Base-by-base conservation (phyloP, 2,888 invertebrate genomes). In the Metopia argyrocephala region DNA sequence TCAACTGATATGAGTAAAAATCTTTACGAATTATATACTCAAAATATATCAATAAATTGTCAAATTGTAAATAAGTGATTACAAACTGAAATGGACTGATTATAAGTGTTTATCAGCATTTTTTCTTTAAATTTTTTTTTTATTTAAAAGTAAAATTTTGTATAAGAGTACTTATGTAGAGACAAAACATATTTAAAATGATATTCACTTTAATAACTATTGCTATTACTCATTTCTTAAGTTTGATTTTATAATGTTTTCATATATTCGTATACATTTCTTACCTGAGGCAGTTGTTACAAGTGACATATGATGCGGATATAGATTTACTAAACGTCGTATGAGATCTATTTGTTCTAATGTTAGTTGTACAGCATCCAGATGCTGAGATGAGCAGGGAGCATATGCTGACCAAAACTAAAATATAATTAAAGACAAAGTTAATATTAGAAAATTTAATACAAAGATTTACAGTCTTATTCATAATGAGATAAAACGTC, bases 341-440 rank as follows among this genome's bases (percentile, higher is more conserved):
- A 96, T 96, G 85, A 96, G 93, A 91, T 96, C 96, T 87, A 96
- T 95, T 91, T 96, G 96, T 87, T 96, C 96, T 86, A 96, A 92
- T 38, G 96, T 95, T 85, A 95, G 92, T 88, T 96, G 95, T 85
- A 96, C 95, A 59, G 96, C 95, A 88, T 96, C 96, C 86, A 94
- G 94, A 89, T 95, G 94, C 89, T 96, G 96, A 59, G 95, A 93
- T 85, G 94, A 94, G 90, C 96, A 96, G 57, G 94, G 94, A 86
- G 95, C 95, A 92, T 95, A 96, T 83, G 95, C 95, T 57, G 96
- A 95, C 96, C 96, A 96, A 90, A 96, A 96, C 95, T 96, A 76
- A 68, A 48, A 25, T 38, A 0, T 25, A 59, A 64, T 92, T 85
- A 82, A 57, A 48, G 25, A 27, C 65, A 46, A 18, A 52, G 54